These are phyloP conservation scores for Formica selysi DNA, from an alignment of 1,140 invertebrate species.

Conservation along the genomic window DNA sequence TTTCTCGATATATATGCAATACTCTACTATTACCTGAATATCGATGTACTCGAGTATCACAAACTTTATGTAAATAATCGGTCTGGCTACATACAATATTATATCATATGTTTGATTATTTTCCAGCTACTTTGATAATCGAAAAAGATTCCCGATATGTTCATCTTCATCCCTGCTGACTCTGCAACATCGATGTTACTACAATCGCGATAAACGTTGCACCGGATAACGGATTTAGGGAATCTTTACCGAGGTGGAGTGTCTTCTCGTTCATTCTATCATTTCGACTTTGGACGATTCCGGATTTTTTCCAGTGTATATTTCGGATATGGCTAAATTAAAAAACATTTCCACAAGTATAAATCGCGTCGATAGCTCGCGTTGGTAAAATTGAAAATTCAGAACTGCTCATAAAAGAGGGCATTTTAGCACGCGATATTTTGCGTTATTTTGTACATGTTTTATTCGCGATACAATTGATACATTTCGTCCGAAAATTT, in stretches of 20 bases:
- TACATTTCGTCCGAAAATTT: neutral
- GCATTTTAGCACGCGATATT: neutral
- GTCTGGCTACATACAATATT: conserved; percentile 15
- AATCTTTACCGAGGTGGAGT: conserved; percentile 16
- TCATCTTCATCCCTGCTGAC: conserved; percentile 50
- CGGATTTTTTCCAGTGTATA: too few species aligned
- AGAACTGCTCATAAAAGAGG: neutral
- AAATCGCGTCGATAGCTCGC: neutral
- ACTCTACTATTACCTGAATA: neutral
- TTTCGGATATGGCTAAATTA: conserved; percentile 4
- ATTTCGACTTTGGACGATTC: neutral
- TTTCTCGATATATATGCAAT: neutral
- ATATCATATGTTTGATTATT: conserved; percentile 76
- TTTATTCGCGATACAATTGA: neutral
- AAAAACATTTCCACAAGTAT: neutral
- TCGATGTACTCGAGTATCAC: neutral
- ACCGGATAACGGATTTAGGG: conserved; percentile 62
- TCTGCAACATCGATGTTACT: conserved; percentile 20
- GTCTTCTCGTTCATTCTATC: conserved; percentile 3
- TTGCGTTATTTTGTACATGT: neutral
- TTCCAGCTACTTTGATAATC: conserved; percentile 64
- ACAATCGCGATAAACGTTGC: conserved; percentile 61
- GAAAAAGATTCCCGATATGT: neutral
- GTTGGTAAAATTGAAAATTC: neutral
- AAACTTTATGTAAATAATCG: neutral